phyloP scores from a whole-genome alignment of 2,797 vertebrate genomes.

The Parotocinclus haroldoi region DNA sequence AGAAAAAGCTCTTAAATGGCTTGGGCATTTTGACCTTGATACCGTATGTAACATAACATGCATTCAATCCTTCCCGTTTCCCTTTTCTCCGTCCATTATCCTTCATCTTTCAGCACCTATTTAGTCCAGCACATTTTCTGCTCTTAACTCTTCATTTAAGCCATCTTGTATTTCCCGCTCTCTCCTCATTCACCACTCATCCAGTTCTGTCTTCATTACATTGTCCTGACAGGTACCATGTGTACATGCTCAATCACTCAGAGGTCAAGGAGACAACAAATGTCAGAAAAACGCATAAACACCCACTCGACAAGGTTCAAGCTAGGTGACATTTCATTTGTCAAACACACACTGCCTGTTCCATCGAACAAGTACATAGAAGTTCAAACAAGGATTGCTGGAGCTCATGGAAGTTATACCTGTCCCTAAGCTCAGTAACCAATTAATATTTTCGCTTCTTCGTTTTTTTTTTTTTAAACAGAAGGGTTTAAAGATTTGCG shows the following conservation, averaged over 20 bases:
- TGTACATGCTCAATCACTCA: conserved; percentile 6
- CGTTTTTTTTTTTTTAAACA: no score
- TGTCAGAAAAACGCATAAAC: conserved; percentile 9
- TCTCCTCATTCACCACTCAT: conserved; percentile 16
- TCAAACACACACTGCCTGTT: no score
- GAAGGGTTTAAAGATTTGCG: no score
- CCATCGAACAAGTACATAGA: no score
- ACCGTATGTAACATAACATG: background rate
- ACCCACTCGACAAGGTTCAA: background rate
- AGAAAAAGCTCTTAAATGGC: background rate
- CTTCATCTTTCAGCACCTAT: conserved; percentile 13
- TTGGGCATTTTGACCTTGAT: background rate
- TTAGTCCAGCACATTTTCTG: background rate
- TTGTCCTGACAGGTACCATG: background rate
- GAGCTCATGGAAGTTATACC: no score
- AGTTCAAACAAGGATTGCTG: no score
- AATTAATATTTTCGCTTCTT: no score
- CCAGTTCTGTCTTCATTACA: conserved; percentile 7
- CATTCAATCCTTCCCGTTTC: background rate
- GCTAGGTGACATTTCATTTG: background rate
- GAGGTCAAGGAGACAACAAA: conserved; percentile 9
- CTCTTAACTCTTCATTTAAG: conserved; percentile 14
- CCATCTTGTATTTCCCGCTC: background rate
- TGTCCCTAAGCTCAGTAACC: no score
- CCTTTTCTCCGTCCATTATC: background rate